Base-by-base conservation (phyloP, 1,140 invertebrate species). In the Dermatophagoides farinae region DNA sequence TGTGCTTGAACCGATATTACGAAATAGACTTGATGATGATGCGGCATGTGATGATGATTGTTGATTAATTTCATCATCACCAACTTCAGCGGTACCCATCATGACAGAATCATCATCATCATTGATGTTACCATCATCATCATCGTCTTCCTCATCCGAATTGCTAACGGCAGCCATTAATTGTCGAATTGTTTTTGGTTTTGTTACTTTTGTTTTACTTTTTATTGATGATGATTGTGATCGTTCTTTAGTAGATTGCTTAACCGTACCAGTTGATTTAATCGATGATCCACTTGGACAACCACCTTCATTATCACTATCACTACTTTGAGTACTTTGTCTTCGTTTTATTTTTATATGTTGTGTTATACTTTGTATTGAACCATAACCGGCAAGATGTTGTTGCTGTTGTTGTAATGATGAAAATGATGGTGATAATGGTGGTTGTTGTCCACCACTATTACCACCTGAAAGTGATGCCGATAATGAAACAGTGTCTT, bases 281-380 rank as follows among this genome's bases (percentile, higher is more conserved):
- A 52, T 52, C 4, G 4, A 5, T 31, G 38, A 55, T 23, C 14
- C 38, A n/a, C 11, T 38, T 14, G 23, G 25, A 12, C n/a, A n/a
- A n/a, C n/a, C 53, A 55, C 22, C 53, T 8, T 55, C 25, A 1
- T 6, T 20, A 25, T 55, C 53, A 37, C 14, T 23, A 14, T 55
- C 53, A 37, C 25, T 37, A 37, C 38, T 37, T 47, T 59, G 22
- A 18, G 43, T 57, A 38, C 50, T 57, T 31, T 60, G 44, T 37
- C 57, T 31, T 54, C 62, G 44, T 40, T 63, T 63, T 4, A 60
- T 62, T 25, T 62, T 63, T 16, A 63, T 63, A 37, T 41, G 44
- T 18, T 40, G 23, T 20, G 62, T 51, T 23, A 44, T 44, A 12
- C 16, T n/a, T 44, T 55, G 53, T 14, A 55, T 23, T 23, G 53